phyloP scores from a whole-genome alignment of 2,113 vertebrate species.

The Rattus norvegicus region DNA sequence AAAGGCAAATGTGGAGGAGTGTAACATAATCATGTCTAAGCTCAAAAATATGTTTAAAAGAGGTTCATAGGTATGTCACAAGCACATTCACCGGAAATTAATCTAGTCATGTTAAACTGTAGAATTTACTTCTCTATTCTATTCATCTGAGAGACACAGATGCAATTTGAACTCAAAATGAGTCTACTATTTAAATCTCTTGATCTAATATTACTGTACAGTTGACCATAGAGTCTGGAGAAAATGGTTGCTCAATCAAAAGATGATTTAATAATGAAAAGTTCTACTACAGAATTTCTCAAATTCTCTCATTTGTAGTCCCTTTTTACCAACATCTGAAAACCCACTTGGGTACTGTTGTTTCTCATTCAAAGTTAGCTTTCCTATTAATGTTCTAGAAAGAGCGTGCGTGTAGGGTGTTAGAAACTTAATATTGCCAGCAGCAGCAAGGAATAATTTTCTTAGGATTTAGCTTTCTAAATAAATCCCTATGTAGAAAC shows the following conservation, averaged over 20 bases:
- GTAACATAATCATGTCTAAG: neutral
- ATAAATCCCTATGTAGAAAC: neutral
- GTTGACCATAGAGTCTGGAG: neutral
- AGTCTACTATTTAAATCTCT: neutral
- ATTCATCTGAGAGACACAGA: neutral
- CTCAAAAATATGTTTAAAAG: neutral
- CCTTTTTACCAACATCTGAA: neutral
- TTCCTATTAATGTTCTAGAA: neutral
- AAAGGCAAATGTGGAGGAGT: neutral
- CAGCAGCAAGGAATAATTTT: neutral
- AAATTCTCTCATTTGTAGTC: neutral
- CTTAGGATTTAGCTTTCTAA: neutral
- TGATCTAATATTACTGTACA: neutral
- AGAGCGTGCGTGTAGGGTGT: fast-evolving
- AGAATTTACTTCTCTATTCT: neutral
- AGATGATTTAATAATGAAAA: neutral
- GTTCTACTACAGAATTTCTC: neutral
- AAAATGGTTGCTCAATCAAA: neutral
- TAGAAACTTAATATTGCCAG: neutral
- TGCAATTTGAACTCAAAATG: neutral
- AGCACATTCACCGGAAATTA: no score
- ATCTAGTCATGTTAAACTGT: neutral
- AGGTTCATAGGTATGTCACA: neutral
- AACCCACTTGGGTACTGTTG: neutral
- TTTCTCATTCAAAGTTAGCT: neutral